phyloP scores from a whole-genome alignment of 2,797 vertebrate genomes.

The Galaxias olidus region DNA sequence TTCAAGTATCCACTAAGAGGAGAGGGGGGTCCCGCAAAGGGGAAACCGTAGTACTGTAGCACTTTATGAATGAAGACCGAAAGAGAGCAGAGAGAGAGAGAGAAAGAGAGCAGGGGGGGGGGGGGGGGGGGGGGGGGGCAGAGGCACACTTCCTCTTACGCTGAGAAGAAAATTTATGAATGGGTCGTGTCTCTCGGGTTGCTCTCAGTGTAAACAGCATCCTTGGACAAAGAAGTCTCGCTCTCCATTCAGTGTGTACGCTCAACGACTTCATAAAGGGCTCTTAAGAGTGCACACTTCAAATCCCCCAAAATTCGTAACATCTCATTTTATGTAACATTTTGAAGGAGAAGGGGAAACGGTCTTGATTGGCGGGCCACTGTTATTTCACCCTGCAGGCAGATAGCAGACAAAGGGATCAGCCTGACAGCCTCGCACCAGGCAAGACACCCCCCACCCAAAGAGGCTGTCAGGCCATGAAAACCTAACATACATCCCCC shows the following conservation, averaged over 20 bases:
- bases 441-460: constrained; percentile 11
- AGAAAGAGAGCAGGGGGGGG: constrained; percentile 5
- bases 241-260: too few species aligned
- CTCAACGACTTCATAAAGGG: too few species aligned
- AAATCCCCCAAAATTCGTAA: too few species aligned
- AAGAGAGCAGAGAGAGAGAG: constrained; percentile 6
- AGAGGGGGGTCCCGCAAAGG: constrained; percentile 27
- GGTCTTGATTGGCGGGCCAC: constrained; percentile 40
- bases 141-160: constrained; percentile 71
- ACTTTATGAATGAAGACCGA: constrained; percentile 72
- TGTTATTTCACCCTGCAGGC: constrained; percentile 25
- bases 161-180: constrained; percentile 75
- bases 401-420: constrained; percentile 40
- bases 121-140: constrained; percentile 24
- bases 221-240: constrained; percentile 48
- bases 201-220: constrained; percentile 72
- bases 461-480: constrained; percentile 27
- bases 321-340: too few species aligned
- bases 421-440: constrained; percentile 24
- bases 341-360: not conserved
- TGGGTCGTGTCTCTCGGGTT: constrained; percentile 69
- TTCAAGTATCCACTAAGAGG: constrained; percentile 72
- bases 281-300: too few species aligned
- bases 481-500: constrained; percentile 14
- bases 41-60: constrained; percentile 61